A percentile compares a stretch with the other conserved stretches of the same genome.
Evolutionary conservation across 2,888 invertebrate genomes (phyloP).

Genomic region (Neria commutata): DNA sequence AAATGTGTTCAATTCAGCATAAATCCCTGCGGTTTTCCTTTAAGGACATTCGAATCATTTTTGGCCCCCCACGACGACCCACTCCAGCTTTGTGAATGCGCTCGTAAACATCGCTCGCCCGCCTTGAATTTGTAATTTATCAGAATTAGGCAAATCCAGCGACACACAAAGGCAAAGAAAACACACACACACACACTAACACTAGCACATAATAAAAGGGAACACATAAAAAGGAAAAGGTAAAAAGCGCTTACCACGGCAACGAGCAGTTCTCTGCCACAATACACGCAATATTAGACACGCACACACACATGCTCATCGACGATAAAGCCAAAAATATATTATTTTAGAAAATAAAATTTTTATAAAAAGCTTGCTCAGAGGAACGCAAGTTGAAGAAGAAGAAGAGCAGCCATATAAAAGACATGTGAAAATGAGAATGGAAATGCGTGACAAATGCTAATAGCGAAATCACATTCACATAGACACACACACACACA

Average conservation of each 20-base stretch:
- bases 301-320: neutral
- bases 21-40: too few relatives aligned
- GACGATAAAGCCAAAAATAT: neutral
- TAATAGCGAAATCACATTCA: neutral
- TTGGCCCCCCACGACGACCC: too few relatives aligned
- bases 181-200: neutral
- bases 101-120: neutral
- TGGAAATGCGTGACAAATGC: neutral
- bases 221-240: too few relatives aligned
- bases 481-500: too few relatives aligned
- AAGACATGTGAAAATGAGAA: neutral
- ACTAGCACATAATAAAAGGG: neutral
- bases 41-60: too few relatives aligned
- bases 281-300: neutral
- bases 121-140: slow-evolving; percentile 1
- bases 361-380: too few relatives aligned
- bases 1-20: too few relatives aligned
- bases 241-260: too few relatives aligned
- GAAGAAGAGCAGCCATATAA: neutral
- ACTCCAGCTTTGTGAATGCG: too few relatives aligned
- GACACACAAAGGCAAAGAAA: neutral
- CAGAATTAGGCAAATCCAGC: neutral
- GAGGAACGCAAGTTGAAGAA: neutral
- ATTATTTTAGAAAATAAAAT: neutral
- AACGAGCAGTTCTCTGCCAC: neutral